Evolutionary conservation across 2,113 vertebrate species (phyloP).

Genomic region (Cranoglanis bouderius): DNA sequence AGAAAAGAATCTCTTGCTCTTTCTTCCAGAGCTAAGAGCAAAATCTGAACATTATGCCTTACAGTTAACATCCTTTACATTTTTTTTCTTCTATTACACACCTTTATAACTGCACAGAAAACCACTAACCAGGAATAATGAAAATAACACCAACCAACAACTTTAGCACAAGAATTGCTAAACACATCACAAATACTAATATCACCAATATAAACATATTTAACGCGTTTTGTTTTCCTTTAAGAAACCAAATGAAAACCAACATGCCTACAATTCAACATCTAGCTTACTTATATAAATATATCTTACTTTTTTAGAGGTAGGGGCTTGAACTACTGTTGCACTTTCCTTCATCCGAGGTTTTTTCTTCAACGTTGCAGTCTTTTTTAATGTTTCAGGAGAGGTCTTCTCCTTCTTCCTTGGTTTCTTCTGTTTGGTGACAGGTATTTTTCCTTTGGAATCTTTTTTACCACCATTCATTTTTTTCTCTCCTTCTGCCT

Average conservation of each 20-base stretch:
- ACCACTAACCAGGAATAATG: not conserved
- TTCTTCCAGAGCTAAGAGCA: not conserved
- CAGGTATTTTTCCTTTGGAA: constrained; percentile 65
- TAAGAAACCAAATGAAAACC: not conserved
- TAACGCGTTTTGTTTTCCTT: not conserved
- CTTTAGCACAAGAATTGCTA: not conserved
- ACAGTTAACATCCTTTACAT: not conserved
- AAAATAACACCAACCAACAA: not conserved
- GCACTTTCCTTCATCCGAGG: constrained; percentile 59
- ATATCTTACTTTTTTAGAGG: constrained; percentile 69
- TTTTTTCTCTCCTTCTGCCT: constrained; percentile 64
- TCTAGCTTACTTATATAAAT: not conserved
- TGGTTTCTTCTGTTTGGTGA: constrained; percentile 67
- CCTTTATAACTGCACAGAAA: not conserved
- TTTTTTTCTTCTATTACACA: not conserved
- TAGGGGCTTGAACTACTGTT: constrained; percentile 53
- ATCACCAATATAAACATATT: not conserved
- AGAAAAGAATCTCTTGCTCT: not conserved
- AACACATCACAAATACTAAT: not conserved
- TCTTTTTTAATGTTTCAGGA: constrained; percentile 56
- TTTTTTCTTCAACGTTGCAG: constrained; percentile 56
- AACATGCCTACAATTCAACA: not conserved
- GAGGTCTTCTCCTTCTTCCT: constrained; percentile 69
- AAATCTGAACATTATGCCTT: not conserved
- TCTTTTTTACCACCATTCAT: constrained; percentile 72